These are phyloP conservation scores for Rambutsinella grinnellia DNA, from an alignment of 2,888 invertebrate genomes.

Conservation along the genomic window DNA sequence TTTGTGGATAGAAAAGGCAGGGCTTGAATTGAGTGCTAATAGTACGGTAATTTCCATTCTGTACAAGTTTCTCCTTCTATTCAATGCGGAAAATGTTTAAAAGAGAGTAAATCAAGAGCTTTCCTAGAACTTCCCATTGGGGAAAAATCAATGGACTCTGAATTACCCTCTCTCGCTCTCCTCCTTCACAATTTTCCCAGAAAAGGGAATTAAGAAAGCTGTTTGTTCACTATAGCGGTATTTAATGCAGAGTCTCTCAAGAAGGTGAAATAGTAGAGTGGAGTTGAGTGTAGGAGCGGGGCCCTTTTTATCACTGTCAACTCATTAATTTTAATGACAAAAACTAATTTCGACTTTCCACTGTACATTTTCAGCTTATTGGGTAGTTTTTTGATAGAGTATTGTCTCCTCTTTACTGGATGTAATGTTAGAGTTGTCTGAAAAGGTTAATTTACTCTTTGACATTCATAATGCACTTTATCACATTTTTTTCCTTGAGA, in stretches of 20 bases:
- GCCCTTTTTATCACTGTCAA: slow-evolving; percentile 47
- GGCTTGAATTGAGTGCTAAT: no score
- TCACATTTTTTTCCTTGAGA: no score
- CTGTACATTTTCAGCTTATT: neutral
- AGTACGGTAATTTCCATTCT: neutral
- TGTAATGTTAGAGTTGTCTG: slow-evolving; percentile 37
- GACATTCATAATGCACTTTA: slow-evolving; percentile 39
- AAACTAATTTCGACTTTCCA: slow-evolving; percentile 36
- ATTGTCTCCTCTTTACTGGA: slow-evolving; percentile 18
- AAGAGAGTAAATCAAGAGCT: neutral
- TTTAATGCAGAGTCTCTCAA: no score
- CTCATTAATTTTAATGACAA: slow-evolving; percentile 48
- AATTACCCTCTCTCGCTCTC: neutral
- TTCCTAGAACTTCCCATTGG: neutral
- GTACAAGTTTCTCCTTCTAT: neutral
- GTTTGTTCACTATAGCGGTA: no score
- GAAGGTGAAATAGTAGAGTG: no score
- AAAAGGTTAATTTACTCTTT: slow-evolving; percentile 50
- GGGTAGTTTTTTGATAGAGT: neutral
- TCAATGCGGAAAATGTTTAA: neutral
- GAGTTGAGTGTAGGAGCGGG: neutral
- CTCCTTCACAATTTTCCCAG: neutral
- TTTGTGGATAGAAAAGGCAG: neutral
- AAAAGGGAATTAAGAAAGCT: no score
- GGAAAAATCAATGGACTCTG: neutral